A percentile compares a stretch with the other conserved stretches of the same genome.
Evolutionary conservation across 2,113 vertebrate genomes (phyloP).

Genomic region (Dascyllus trimaculatus): DNA sequence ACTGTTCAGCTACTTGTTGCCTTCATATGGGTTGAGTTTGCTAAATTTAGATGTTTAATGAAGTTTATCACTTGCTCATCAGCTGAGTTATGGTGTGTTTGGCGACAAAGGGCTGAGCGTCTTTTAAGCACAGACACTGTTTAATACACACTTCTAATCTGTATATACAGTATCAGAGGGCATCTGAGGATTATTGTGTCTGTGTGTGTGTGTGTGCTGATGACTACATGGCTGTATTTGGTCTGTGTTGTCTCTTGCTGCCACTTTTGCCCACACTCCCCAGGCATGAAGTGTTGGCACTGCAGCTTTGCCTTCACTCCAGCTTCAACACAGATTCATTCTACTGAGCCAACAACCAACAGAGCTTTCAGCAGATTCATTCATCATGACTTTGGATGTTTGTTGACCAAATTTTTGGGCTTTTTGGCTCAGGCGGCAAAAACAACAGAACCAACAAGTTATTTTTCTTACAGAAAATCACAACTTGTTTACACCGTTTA

Average conservation of each 20-base stretch:
- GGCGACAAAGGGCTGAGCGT: slow-evolving; percentile 13
- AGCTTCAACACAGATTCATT: slow-evolving; percentile 29
- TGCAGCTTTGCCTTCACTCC: not conserved
- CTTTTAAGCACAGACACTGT: slow-evolving; percentile 36
- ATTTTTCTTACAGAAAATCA: not conserved
- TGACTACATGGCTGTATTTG: slow-evolving; percentile 61
- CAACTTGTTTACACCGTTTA: not conserved
- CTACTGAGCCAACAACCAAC: not conserved
- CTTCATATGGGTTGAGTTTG: not conserved
- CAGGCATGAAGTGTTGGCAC: slow-evolving; percentile 31
- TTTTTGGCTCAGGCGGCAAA: not conserved
- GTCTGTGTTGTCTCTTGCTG: slow-evolving; percentile 49
- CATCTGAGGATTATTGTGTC: slow-evolving; percentile 40
- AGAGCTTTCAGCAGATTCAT: not conserved
- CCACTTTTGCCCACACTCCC: slow-evolving; percentile 43
- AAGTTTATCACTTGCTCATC: not conserved
- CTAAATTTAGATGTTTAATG: not conserved
- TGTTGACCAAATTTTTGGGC: not conserved
- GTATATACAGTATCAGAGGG: slow-evolving; percentile 33
- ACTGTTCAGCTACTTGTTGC: not conserved
- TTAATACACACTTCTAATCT: slow-evolving; percentile 63
- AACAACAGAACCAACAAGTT: not conserved
- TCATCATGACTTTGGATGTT: not conserved
- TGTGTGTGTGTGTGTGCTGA: slow-evolving; percentile 19
- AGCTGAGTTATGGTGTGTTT: slow-evolving; percentile 38